These are phyloP conservation scores for Hemistola chrysoprasaria DNA, from an alignment of 2,888 invertebrate species.

Conservation along the genomic window DNA sequence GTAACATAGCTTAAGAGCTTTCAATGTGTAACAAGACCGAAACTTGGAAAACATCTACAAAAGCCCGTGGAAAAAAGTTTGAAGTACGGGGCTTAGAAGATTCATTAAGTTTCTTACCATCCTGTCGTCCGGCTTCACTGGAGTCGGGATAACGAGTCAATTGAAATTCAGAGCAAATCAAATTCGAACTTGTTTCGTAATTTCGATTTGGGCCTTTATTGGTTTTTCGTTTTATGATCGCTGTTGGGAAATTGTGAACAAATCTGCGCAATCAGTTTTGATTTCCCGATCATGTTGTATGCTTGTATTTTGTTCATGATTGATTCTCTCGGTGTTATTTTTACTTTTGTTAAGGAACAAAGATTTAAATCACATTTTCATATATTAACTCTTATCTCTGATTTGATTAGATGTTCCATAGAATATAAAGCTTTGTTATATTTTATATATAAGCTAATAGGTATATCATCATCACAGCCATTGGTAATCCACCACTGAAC, in stretches of 20 bases:
- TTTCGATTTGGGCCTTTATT: conserved; percentile 61
- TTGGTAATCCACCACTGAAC: too few relatives aligned
- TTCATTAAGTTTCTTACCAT: conserved; percentile 42
- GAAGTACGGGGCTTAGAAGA: not conserved
- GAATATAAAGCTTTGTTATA: too few relatives aligned
- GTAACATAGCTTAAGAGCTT: too few relatives aligned
- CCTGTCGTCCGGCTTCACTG: conserved; percentile 18
- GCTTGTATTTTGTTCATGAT: conserved; percentile 23
- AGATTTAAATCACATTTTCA: too few relatives aligned
- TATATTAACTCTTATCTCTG: too few relatives aligned
- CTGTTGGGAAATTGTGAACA: conserved; percentile 53
- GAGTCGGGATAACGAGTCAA: conserved; percentile 42
- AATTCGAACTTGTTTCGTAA: conserved; percentile 63
- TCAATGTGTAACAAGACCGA: not conserved
- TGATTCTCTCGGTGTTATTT: too few relatives aligned
- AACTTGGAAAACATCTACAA: conserved; percentile 9
- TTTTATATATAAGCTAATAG: too few relatives aligned
- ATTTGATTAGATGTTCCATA: too few relatives aligned
- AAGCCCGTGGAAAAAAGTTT: conserved; percentile 16
- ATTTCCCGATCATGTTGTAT: conserved; percentile 12
- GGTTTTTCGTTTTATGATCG: conserved; percentile 57
- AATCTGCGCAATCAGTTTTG: conserved; percentile 27
- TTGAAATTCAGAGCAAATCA: conserved; percentile 58
- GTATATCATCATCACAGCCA: too few relatives aligned
- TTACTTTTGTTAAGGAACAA: too few relatives aligned